Base-by-base conservation (phyloP, 2,113 vertebrate genomes). In the Mesocricetus auratus region DNA sequence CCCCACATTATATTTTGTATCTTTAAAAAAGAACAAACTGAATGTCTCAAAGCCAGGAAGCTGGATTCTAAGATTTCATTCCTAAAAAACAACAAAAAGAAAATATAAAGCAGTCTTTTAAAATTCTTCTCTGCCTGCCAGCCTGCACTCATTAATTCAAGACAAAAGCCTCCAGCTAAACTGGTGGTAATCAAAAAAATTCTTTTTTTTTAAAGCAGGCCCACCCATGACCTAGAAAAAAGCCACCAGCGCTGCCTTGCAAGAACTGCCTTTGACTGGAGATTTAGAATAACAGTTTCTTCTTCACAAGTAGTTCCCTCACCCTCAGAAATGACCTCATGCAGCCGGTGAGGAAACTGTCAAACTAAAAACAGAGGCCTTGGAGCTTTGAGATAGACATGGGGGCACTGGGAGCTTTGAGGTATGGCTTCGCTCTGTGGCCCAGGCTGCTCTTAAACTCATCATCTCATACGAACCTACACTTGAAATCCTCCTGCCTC, bases 11-110 rank as follows among this genome's bases (percentile, higher is more conserved):
- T 73, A 89, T 73, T 75, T 86, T 87, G 91, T 86, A 83, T 94
- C 66, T 93, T 85, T 8, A 88, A 86, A 47, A 1, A 73, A 64
- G 33, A 39, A 42, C 39, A 39, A 95, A 92, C 31, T 4, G 73
- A 69, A 82, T 86, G 64, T 89, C 82, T 89, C 33, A 87, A 66
- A 91, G 71, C 26, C 82, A 75, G 50, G 50, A 95, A 95, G 62
- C 47, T 58, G 56, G 93, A 94, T 95, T 97, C 45, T 66, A 86
- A 94, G 73, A 56, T 87, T 90, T 89, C 93, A 66, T 74, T 95
- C 75, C 78, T 62, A 89, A 90, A 96, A 89, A 31, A 95, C 86
- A 94, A 92, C 16, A 24, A 47, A 60, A 85, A 86, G 92, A 56
- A 33, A 13, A 13, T 13, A 33, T 6, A 86, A 94, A 87, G 36